These are phyloP conservation scores for Natator depressus DNA, from an alignment of 2,113 vertebrate genomes.

Conservation along the genomic window DNA sequence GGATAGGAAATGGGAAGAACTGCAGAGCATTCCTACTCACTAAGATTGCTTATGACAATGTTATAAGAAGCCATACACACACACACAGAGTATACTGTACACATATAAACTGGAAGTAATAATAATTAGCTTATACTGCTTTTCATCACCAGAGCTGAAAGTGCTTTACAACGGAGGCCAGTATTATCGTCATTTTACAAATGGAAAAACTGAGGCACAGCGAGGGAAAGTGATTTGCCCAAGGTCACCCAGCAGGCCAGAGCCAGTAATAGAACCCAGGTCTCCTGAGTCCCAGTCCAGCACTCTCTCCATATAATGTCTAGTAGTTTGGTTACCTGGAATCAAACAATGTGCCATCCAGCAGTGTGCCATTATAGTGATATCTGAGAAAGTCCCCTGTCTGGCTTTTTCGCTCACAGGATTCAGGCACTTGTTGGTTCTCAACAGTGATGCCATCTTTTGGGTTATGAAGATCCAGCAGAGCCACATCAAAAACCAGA, in stretches of 20 bases:
- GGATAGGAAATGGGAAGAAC: background rate
- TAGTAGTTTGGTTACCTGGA: conserved; percentile 84
- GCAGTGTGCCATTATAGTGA: conserved; percentile 94
- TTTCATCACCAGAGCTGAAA: background rate
- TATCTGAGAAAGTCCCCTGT: conserved; percentile 94
- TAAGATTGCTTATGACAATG: background rate
- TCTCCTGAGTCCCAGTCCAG: background rate
- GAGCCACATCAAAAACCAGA: conserved; percentile 93
- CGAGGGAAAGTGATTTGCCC: background rate
- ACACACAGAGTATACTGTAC: background rate
- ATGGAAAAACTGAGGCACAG: background rate
- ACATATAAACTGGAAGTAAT: background rate
- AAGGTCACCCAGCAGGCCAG: background rate
- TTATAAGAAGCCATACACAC: background rate
- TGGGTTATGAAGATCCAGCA: conserved; percentile 96
- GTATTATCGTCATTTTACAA: background rate
- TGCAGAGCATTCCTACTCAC: background rate
- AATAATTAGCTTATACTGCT: background rate
- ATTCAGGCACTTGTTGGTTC: conserved; percentile 82
- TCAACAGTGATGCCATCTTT: conserved; percentile 89
- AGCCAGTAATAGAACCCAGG: background rate
- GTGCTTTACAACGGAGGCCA: background rate
- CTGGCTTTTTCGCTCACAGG: conserved; percentile 85
- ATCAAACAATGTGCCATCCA: conserved; percentile 95
- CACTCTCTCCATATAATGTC: background rate